Conservation (phyloP, 2,113 vertebrate genomes). For the Lepus americanus region DNA sequence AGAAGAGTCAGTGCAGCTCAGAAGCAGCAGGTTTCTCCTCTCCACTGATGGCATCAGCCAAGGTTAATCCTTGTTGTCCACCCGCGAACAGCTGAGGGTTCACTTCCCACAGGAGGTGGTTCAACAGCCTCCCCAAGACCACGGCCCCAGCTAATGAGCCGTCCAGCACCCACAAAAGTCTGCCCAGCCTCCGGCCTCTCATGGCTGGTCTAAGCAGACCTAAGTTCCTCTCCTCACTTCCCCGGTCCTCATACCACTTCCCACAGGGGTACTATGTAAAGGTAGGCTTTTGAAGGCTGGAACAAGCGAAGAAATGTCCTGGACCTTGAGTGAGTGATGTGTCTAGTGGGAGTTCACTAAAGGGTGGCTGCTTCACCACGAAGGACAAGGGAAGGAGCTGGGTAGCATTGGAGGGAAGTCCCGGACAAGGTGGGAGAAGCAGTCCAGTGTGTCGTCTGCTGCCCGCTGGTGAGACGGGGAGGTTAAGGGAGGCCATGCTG, state of each 20-base stretch:
- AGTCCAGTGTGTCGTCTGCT: background rate
- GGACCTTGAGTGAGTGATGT: background rate
- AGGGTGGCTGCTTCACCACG: background rate
- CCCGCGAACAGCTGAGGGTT: background rate
- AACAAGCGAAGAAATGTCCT: slow-evolving; percentile 28
- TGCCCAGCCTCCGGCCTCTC: background rate
- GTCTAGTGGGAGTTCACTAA: background rate
- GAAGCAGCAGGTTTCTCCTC: background rate
- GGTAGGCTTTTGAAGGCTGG: background rate
- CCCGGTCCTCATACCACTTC: background rate
- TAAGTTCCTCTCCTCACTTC: background rate
- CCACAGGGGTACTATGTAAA: background rate
- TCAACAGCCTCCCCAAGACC: background rate
- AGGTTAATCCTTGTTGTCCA: slow-evolving; percentile 6
- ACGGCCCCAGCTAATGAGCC: background rate
- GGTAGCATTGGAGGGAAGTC: background rate
- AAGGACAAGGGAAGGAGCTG: background rate
- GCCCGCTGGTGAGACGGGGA: background rate
- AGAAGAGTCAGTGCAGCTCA: background rate
- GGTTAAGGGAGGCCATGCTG: background rate
- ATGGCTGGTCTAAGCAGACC: background rate
- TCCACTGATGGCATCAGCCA: background rate
- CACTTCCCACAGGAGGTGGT: background rate
- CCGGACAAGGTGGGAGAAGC: background rate
- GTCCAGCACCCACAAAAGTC: too few species aligned